Base-by-base conservation (phyloP, 2,113 vertebrate species). In the Delphinus delphis region DNA sequence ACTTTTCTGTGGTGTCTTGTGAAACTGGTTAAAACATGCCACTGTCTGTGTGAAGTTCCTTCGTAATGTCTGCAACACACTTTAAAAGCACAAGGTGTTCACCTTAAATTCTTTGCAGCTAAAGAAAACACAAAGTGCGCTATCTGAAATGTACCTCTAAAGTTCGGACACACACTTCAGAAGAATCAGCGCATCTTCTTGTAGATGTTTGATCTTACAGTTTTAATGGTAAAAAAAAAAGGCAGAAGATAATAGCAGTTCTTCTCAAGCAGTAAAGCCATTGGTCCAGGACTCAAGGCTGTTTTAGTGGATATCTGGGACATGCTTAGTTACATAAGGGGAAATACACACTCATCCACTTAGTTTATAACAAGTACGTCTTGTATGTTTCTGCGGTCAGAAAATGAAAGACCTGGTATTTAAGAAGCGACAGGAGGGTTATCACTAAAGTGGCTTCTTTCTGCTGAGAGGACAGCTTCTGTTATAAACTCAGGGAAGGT, bases 151-250 rank as follows among this genome's bases (percentile, higher is more conserved):
- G 20, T 17, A 15, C n/a, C 21, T 86, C 67, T 62, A 8, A 41
- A 41, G 44, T 21, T 23, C 2, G 13, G 41, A 2, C 6, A 0
- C 11, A 6, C 0, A 8, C 18, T 55, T 50, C 0, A 7, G 18
- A 71, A 82, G 33, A 70, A n/a, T 17, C 18, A 53, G 21, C 2
- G 0, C 6, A 2, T 55, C 18, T 53, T 55, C 63, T 55, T 63
- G 17, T 4, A 26, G 33, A 20, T 20, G 83, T 70, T n/a, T 73
- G 25, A 17, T 17, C 53, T 77, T 38, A 47, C 7, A 18, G 28
- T 44, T 76, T 77, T 38, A 60, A n/a, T 87, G 6, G 3, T 76
- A 26, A 79, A 18, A 28, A 18, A 10, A 28, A 18, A 47, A 11
- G 21, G 6, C 31, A 20, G 31, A 58, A n/a, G 31, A 58, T 36